Conservation (phyloP, 2,797 vertebrate species). For the Chiroxiphia lanceolata region DNA sequence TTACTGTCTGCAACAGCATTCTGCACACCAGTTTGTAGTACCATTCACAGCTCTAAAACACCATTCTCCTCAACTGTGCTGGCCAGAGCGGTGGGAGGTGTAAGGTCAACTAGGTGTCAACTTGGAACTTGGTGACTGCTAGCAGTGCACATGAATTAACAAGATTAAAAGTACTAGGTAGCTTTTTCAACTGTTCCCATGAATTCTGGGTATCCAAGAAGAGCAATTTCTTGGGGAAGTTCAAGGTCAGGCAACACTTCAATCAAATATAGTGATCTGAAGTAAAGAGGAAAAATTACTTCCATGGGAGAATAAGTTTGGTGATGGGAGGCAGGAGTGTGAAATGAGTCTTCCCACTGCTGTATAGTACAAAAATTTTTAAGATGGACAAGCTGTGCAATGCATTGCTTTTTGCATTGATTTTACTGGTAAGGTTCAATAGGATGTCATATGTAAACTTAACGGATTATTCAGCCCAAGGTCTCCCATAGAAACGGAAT, state of each 20-base stretch:
- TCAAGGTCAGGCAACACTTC: not conserved
- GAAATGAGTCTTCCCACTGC: not conserved
- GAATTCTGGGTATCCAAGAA: not conserved
- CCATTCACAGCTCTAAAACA: not conserved
- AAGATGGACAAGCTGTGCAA: not conserved
- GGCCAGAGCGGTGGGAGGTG: not conserved
- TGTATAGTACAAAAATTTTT: not conserved
- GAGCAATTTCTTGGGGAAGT: not conserved
- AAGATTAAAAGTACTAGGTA: not conserved
- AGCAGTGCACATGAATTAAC: not conserved
- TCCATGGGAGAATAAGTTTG: not conserved
- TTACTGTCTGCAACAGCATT: not conserved
- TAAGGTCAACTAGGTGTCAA: not conserved
- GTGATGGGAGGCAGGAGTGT: not conserved
- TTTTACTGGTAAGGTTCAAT: not conserved
- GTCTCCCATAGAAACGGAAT: not conserved
- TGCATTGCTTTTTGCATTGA: not conserved
- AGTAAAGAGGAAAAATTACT: not conserved
- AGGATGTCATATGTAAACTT: not conserved
- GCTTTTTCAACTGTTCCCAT: not conserved
- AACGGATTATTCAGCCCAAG: not conserved
- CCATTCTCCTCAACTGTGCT: not conserved
- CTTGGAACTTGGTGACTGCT: not conserved
- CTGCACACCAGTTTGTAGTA: not conserved
- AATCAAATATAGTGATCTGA: not conserved